Conservation (phyloP, 2,888 invertebrate genomes). For the Drosophila anomelani region DNA sequence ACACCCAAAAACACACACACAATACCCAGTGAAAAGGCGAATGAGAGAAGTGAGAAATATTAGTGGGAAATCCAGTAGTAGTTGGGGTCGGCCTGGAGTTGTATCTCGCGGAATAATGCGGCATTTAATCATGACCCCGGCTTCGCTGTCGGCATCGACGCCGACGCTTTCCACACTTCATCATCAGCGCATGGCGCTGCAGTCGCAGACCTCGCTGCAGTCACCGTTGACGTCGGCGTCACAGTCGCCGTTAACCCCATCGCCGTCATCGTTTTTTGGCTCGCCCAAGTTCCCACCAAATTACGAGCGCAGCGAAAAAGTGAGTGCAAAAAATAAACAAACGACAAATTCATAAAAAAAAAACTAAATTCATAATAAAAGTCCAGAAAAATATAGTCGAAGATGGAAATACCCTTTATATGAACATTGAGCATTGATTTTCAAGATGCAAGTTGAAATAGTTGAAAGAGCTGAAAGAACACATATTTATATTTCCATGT, state of each 20-base stretch:
- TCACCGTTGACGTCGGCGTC: constrained; percentile 41
- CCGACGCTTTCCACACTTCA: constrained; percentile 71
- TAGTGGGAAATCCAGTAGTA: constrained; percentile 25
- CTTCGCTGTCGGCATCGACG: constrained; percentile 71
- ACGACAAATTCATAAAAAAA: neutral
- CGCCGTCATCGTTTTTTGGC: constrained; percentile 68
- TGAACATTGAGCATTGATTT: too few species aligned
- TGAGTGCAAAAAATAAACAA: constrained; percentile 64
- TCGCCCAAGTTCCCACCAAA: constrained; percentile 75
- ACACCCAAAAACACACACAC: constrained; percentile 8
- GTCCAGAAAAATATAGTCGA: neutral
- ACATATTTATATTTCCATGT: too few species aligned
- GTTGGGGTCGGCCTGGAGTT: neutral
- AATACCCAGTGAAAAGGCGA: constrained; percentile 33
- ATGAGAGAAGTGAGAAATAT: constrained; percentile 52
- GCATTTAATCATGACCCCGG: constrained; percentile 79
- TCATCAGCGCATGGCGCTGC: constrained; percentile 68
- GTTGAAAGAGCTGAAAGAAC: too few species aligned
- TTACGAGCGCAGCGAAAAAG: constrained; percentile 82
- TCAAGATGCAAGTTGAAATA: too few species aligned
- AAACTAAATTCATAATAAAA: neutral
- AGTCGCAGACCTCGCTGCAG: constrained; percentile 36
- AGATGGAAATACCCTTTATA: neutral
- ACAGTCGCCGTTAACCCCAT: constrained; percentile 58
- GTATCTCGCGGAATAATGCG: constrained; percentile 57